phyloP scores from a whole-genome alignment of 2,113 vertebrate species.

The Dipodomys merriami region DNA sequence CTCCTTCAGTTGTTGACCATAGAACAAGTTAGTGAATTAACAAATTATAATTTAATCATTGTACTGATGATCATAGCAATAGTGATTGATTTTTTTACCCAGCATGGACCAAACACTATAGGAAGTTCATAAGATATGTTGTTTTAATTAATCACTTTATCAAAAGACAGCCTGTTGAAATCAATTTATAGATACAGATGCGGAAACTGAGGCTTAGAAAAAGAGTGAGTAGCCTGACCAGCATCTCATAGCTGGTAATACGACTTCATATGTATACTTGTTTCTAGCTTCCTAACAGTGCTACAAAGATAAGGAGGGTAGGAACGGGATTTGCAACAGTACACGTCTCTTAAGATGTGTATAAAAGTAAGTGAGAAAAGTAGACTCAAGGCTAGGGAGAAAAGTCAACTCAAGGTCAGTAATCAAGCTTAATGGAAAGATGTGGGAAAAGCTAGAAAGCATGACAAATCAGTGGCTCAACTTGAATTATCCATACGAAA shows the following conservation, averaged over 20 bases:
- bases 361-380: background rate
- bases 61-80: background rate
- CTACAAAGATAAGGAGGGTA: background rate
- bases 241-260: background rate
- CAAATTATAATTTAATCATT: background rate
- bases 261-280: background rate
- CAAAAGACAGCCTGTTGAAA: background rate
- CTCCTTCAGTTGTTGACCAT: background rate
- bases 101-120: background rate
- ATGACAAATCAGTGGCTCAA: background rate
- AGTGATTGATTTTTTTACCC: background rate
- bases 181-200: background rate
- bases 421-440: background rate
- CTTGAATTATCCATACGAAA: background rate
- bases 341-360: background rate
- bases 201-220: background rate
- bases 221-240: background rate
- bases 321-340: too few relatives aligned
- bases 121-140: conserved; percentile 24
- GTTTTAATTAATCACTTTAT: background rate
- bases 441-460: background rate
- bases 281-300: background rate
- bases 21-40: conserved; percentile 9
- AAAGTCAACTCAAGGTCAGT: background rate
- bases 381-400: background rate